Evolutionary conservation across 2,797 vertebrate species (phyloP), one percentile per base, ranked within the genome.

Genomic region (Carapus acus): DNA sequence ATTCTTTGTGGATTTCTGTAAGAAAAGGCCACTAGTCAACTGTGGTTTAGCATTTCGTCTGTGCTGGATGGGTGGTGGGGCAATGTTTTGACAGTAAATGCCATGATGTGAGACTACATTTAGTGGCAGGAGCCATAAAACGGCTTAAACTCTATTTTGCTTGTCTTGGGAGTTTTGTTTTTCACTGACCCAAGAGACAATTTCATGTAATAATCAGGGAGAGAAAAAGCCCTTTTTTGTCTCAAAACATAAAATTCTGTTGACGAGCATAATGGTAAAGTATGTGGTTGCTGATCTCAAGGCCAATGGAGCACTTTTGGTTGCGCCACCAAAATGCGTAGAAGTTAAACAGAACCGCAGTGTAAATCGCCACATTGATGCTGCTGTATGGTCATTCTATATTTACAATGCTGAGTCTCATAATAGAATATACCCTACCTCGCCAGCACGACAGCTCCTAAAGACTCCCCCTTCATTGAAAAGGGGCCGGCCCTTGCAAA

Each of bases 211-310:
- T 71, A 68, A 83, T 83, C 73, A 59, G 39, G 49, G 61, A 85
- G 81, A 83, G 81, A 77, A 82, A n/a, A 83, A 71, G 68, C 60
- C 70, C 73, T 79, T 79, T 83, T 64, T 61, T 72, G 80, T 78
- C 76, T 77, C 69, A 55, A 73, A 79, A 60, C 78, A 58, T 65
- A 67, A 17, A 71, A 81, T 88, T 88, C 78, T 85, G 85, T 88
- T 85, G 85, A 88, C 85, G 78, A 60, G 76, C 84, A 82, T 79
- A 67, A 81, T 89, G 85, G 84, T 82, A 80, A 86, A 87, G 83
- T 84, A 75, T 85, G 87, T 71, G 88, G 88, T 87, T 84, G 77
- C 83, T 82, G 87, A 86, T 83, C 76, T 77, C 60, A 41, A 79
- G 78, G 77, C 81, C 79, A 80, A 51, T 69, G 56, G 77, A 69